These are phyloP conservation scores for Sarcoramphus papa DNA, from an alignment of 2,797 vertebrate species.

Conservation along the genomic window DNA sequence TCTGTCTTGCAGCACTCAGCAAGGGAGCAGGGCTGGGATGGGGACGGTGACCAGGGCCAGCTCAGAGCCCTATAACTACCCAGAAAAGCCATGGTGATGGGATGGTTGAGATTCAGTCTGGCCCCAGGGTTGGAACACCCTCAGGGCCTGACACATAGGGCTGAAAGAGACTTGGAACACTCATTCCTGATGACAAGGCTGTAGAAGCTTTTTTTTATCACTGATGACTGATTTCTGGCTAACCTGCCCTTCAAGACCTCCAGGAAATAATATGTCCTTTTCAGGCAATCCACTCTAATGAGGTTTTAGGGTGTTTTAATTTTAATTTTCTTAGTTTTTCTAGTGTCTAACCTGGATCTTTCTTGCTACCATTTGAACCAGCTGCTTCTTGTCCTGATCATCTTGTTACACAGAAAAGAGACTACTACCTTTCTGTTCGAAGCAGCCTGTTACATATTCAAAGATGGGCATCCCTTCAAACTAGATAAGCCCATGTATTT, in stretches of 20 bases:
- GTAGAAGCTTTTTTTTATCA: background rate
- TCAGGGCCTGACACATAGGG: background rate
- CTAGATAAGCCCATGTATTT: background rate
- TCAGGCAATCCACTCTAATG: background rate
- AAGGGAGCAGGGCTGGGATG: background rate
- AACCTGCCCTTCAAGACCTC: background rate
- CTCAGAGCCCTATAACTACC: background rate
- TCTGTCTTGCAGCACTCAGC: background rate
- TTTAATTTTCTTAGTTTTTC: background rate
- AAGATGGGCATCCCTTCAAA: background rate
- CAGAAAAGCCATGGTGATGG: background rate
- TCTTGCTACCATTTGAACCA: background rate
- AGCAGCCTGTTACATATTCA: background rate
- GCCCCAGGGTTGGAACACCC: background rate
- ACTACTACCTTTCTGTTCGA: background rate
- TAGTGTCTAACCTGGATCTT: background rate
- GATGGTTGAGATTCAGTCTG: background rate
- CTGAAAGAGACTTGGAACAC: background rate
- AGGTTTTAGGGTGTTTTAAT: no score
- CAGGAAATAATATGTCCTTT: background rate
- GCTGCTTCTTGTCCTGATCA: background rate
- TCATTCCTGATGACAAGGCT: background rate
- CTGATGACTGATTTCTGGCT: background rate
- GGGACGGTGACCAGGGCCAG: accelerated
- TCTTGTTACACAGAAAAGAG: background rate